Conservation (phyloP, 2,113 vertebrate species). For the Agelaius phoeniceus region DNA sequence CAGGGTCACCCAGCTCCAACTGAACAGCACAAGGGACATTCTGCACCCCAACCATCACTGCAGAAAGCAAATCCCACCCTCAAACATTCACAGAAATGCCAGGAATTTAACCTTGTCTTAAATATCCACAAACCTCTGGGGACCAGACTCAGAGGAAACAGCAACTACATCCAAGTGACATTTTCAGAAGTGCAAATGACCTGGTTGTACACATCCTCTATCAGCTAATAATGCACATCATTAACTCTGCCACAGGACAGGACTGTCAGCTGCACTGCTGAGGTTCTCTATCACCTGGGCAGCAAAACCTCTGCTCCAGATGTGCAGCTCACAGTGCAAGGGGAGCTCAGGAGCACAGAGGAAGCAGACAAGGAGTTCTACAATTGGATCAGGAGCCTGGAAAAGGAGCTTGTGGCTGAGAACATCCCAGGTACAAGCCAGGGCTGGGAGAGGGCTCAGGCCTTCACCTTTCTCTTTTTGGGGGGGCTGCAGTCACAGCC, state of each 20-base stretch:
- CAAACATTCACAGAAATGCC: background rate
- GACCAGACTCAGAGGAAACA: background rate
- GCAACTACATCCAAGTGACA: background rate
- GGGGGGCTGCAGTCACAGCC: background rate
- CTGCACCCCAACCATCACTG: background rate
- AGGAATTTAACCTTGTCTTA: background rate
- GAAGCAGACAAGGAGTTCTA: constrained; percentile 83
- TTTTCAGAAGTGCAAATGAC: background rate
- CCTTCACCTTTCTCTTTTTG: background rate
- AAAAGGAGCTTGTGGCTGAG: constrained; percentile 70
- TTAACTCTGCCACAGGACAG: constrained; percentile 58
- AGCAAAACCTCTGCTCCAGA: constrained; percentile 66
- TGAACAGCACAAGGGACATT: background rate
- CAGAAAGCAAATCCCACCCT: background rate
- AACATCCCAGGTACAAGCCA: constrained; percentile 85
- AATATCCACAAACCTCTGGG: background rate
- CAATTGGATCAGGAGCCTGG: constrained; percentile 70
- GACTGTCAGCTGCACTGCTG: constrained; percentile 77
- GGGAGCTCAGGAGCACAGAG: constrained; percentile 70
- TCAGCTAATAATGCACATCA: background rate
- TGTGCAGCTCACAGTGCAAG: constrained; percentile 77
- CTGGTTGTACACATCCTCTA: background rate
- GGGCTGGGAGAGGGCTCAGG: background rate
- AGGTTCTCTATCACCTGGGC: constrained; percentile 79
- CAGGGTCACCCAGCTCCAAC: background rate